Percentiles rank a stretch among this genome's conserved stretches.
Evolutionary conservation across 2,888 invertebrate genomes (phyloP).

Genomic region (Xestia sexstrigata): DNA sequence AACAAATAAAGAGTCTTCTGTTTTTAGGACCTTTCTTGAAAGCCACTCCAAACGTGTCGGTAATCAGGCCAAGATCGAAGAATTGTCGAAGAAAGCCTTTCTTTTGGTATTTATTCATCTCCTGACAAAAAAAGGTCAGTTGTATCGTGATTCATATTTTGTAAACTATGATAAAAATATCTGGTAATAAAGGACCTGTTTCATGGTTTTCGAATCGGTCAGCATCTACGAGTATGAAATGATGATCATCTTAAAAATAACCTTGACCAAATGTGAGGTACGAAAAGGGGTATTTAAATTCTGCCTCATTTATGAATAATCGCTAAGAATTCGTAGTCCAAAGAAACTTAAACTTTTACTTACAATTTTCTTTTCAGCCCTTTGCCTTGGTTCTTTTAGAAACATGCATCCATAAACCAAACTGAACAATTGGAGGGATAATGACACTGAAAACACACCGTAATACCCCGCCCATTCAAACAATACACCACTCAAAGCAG

Average conservation of each 20-base stretch:
- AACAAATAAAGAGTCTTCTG: conserved; percentile 92
- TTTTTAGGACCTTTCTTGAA: conserved; percentile 94
- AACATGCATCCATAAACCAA: conserved; percentile 93
- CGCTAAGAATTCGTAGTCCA: not conserved
- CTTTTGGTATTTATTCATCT: conserved; percentile 57
- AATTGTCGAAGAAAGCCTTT: conserved; percentile 91
- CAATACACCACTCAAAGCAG: conserved; percentile 95
- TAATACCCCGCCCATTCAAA: conserved; percentile 94
- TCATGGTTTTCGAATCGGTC: not conserved
- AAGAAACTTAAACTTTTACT: conserved; percentile 50
- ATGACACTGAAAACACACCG: conserved; percentile 94
- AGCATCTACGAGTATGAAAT: not conserved
- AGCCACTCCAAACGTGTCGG: conserved; percentile 94
- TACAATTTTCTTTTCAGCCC: conserved; percentile 72
- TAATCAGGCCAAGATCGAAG: conserved; percentile 93
- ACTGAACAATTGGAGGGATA: conserved; percentile 93
- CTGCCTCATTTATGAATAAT: too few relatives aligned
- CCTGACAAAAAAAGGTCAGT: conserved; percentile 33
- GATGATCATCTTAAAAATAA: too few relatives aligned
- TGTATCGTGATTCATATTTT: not conserved
- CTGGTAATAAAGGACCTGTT: not conserved
- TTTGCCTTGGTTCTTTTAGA: conserved; percentile 91
- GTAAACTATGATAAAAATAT: too few relatives aligned
- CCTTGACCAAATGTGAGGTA: too few relatives aligned
- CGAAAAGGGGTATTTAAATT: not conserved